A percentile compares a stretch with the other conserved stretches of the same genome.
These are phyloP conservation scores for Acipenser transmontanus DNA, from an alignment of 2,797 vertebrate species.

Conservation along the genomic window DNA sequence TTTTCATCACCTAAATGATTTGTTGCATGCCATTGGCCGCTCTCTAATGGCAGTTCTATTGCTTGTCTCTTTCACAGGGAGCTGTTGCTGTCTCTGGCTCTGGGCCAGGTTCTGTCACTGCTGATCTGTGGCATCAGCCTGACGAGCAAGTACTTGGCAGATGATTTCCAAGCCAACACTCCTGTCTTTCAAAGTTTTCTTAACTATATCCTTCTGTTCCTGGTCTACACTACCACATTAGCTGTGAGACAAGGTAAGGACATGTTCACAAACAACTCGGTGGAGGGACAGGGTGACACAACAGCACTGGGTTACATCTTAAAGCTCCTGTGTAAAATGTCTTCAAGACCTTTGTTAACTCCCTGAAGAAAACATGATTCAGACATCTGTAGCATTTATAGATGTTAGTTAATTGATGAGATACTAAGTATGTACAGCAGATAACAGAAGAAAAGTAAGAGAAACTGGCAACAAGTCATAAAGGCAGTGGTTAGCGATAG, in stretches of 20 bases:
- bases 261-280: not conserved
- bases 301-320: not conserved
- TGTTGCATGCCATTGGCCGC: slow-evolving; percentile 7
- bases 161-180: slow-evolving; percentile 89
- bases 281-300: not conserved
- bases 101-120: slow-evolving; percentile 85
- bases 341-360: no score
- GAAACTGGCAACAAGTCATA: no score
- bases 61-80: slow-evolving; percentile 64
- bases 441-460: no score
- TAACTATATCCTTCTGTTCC: slow-evolving; percentile 90
- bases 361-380: no score
- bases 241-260: slow-evolving; percentile 88
- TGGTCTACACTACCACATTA: slow-evolving; percentile 91
- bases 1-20: slow-evolving; percentile 7
- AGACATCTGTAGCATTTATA: no score
- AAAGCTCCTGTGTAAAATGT: not conserved
- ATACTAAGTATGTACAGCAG: no score
- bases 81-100: slow-evolving; percentile 80
- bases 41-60: slow-evolving; percentile 29
- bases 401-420: no score
- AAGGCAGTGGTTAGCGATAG: no score
- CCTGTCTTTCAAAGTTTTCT: slow-evolving; percentile 95
- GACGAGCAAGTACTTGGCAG: slow-evolving; percentile 87
- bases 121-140: slow-evolving; percentile 86